phyloP scores from a whole-genome alignment of 1,140 invertebrate species.

The Bombyx mandarina region DNA sequence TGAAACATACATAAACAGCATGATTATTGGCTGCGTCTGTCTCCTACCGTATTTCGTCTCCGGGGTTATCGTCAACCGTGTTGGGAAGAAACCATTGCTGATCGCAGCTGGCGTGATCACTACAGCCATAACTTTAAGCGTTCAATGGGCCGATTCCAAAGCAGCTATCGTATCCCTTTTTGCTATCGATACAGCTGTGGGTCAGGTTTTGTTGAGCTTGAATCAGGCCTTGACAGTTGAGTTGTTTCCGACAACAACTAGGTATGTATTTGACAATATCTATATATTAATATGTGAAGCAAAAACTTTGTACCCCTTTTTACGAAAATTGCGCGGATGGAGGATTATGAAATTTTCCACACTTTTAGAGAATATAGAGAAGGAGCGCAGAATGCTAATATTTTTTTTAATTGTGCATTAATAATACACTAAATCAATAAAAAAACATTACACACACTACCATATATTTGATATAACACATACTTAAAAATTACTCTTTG shows the following conservation, averaged over 20 bases:
- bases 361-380: too few relatives aligned
- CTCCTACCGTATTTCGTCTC: conserved; percentile 24
- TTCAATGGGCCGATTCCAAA: conserved; percentile 24
- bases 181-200: conserved; percentile 45
- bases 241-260: conserved; percentile 63
- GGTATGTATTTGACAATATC: conserved; percentile 30
- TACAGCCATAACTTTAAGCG: conserved; percentile 11
- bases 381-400: too few relatives aligned
- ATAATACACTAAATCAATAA: too few relatives aligned
- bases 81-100: conserved; percentile 29
- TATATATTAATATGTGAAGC: too few relatives aligned
- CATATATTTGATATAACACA: neutral
- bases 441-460: too few relatives aligned
- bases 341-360: too few relatives aligned
- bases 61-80: conserved; percentile 23
- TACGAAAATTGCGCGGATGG: too few relatives aligned
- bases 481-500: too few relatives aligned
- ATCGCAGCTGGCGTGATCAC: conserved; percentile 15
- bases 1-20: conserved; percentile 36
- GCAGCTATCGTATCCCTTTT: conserved; percentile 33
- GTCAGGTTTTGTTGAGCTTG: conserved; percentile 41
- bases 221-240: conserved; percentile 52
- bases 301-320: too few relatives aligned
- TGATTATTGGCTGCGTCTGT: conserved; percentile 27
- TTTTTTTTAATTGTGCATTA: too few relatives aligned